Evolutionary conservation across 1,140 invertebrate genomes (phyloP), one percentile per base, ranked within the genome.

Genomic region (Manduca sexta): DNA sequence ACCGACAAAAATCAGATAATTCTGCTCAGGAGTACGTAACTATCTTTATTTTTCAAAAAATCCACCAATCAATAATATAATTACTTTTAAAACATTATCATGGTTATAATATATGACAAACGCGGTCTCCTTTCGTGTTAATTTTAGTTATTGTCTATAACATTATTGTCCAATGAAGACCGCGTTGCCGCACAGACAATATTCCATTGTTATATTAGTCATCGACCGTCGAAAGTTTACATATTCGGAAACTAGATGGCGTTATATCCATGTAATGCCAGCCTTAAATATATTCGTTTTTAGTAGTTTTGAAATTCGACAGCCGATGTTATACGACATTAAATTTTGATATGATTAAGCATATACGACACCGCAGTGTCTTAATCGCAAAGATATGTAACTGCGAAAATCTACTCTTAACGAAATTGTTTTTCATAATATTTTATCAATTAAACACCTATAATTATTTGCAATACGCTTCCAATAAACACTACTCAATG

Each of bases 11-110:
- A 70, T 63, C 58, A 79, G 61, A 61, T 47, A 56, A 64, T 59
- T 68, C 52, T 82, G 81, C 78, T 79, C 78, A 72, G 74, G 76
- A 84, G 73, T 84, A 79, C 45, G 64, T 78, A 77, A 80, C 76
- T 84, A 82, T 79, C 61, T 84, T 84, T 82, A 84, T 82, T 82
- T 64, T 35, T 64, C 65, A 72, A 81, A 82, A 74, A 80, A 77
- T 74, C 69, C 77, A 81, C 71, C 78, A 82, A 84, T 75, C 73
- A 79, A 77, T 78, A 79, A 71, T 80, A 70, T 75, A 76, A 81
- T 43, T 43, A 43, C 21, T 14, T 43, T 30, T 26, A 18, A 40
- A 40, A 40, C 38, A 40, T 40, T 40, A 26, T 26, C 21, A 26
- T 26, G 16, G 18, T 40, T 40, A 40, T 11, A 18, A 17, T 11